Base-by-base conservation (phyloP, 2,888 invertebrate species). In the Litoditis marina region DNA sequence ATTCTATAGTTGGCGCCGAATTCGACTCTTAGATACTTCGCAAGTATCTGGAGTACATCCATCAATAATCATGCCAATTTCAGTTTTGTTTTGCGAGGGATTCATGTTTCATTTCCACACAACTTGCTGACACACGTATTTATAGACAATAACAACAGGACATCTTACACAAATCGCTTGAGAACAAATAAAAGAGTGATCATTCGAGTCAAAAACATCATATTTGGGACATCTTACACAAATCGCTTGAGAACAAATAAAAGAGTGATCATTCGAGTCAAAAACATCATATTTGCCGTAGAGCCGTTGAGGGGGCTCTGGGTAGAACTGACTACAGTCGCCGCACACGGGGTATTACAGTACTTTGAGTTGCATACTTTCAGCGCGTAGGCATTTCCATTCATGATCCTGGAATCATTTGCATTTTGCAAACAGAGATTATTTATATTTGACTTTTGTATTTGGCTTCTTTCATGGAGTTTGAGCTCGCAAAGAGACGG, bases 331-430 rank as follows among this genome's bases (percentile, higher is more conserved):
- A 25, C 27, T 13, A 28, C 28, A 3, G 4, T n/a, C 19, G 31
- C 22, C 16, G 13, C n/a, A 60, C 71, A 71, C 1, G 68, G 60
- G 0, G 65, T 61, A 51, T 69, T 69, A 47, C 71, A 71, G 42
- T 61, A 63, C 2, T 42, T 47, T 1, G 71, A 53, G 32, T 71
- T 69, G 55, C 71, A 71, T 6, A 64, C 49, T 51, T 71, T 69
- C 39, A 65, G n/a, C 6, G 64, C 63, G 16, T 66, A 65, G 19
- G 22, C 31, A 13, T 51, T 54, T 6, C 61, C 61, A n/a, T 46
- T 30, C 11, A 47, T 32, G 19, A 19, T 2, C 49, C 55, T 61
- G 19, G n/a, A 60, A 22, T 25, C n/a, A 25, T 6, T 4, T 44
- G 19, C 25, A 22, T 3, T 22, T 5, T 44, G 5, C 22, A 19